Conservation (phyloP, 2,797 vertebrate genomes). For the Neosilurus mollespiculum region DNA sequence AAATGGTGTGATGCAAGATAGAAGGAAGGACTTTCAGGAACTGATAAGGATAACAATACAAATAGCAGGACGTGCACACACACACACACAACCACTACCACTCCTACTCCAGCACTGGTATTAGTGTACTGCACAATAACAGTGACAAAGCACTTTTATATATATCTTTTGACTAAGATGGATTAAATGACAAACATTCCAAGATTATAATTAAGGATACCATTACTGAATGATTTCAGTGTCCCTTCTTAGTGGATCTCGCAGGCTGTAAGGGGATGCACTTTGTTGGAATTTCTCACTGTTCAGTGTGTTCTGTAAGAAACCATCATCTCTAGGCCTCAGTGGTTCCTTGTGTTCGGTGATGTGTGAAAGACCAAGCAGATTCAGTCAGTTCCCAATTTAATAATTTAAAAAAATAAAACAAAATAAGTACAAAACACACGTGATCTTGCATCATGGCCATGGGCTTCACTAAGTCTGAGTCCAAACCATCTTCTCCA, state of each 20-base stretch:
- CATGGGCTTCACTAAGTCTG: too few species aligned
- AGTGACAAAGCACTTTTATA: slow-evolving; percentile 50
- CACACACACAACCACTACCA: neutral
- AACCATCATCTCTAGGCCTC: too few species aligned
- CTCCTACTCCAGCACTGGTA: neutral
- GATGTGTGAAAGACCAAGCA: too few species aligned
- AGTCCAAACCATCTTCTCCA: too few species aligned
- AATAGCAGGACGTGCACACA: neutral
- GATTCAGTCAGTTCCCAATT: too few species aligned
- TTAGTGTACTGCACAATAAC: slow-evolving; percentile 28
- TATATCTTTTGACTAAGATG: slow-evolving; percentile 5
- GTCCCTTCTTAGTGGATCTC: neutral
- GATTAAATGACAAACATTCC: neutral
- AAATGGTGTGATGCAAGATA: slow-evolving; percentile 37
- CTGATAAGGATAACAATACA: slow-evolving; percentile 30
- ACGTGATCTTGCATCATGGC: too few species aligned
- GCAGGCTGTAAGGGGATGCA: neutral
- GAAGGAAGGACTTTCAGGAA: slow-evolving; percentile 47
- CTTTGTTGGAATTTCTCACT: neutral
- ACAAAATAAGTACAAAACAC: too few species aligned
- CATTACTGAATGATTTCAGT: neutral
- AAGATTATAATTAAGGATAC: neutral
- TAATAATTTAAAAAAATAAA: too few species aligned
- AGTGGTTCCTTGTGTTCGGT: too few species aligned
- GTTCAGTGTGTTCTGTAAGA: neutral